Evolutionary conservation across 2,888 invertebrate species (phyloP), one percentile per base, ranked within the genome.

Genomic region (Lepidocyrtinus sp.): DNA sequence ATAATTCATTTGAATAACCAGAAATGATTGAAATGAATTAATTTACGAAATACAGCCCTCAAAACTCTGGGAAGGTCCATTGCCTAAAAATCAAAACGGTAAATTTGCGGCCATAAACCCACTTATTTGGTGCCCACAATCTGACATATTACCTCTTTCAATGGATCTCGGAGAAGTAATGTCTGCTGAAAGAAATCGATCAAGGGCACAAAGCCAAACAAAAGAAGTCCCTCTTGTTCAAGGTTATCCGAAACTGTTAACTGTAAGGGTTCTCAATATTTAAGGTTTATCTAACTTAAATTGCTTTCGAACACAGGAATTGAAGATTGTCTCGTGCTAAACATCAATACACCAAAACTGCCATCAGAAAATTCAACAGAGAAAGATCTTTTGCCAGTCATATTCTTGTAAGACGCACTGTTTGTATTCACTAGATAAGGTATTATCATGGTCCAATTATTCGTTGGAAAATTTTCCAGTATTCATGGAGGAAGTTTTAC

Each of bases 301-400:
- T 36, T 63, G 9, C 3, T 15, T 21, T 19, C 63, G 62, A 62
- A 72, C 9, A 12, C 22, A 62, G 75, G 75, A 62, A 21, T 67
- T 25, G 75, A 70, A 25, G 62, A 21, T 21, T 82, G 84, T 45
- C 45, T 84, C 19, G 76, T 76, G 1, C 2, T 83, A 0, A 83
- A 82, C 46, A 46, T 83, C 3, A 71, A 83, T 24, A 82, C 82
- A 21, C 82, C 79, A n/a, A 59, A 1, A 9, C 27, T 78, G 12
- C 72, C 72, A n/a, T 1, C 36, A 36, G 25, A 70, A 19, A 19
- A 22, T 22, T 26, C 46, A 0, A n/a, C 27, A 22, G 25, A 50
- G 2, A 22, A 25, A 25, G 27, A 73, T 19, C 69, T 64, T 27
- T n/a, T 70, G 1, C 82, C 82, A 12, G 82, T 82, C 0, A 65